Evolutionary conservation across 2,113 vertebrate species (phyloP).

Genomic region (Ginglymostoma cirratum): DNA sequence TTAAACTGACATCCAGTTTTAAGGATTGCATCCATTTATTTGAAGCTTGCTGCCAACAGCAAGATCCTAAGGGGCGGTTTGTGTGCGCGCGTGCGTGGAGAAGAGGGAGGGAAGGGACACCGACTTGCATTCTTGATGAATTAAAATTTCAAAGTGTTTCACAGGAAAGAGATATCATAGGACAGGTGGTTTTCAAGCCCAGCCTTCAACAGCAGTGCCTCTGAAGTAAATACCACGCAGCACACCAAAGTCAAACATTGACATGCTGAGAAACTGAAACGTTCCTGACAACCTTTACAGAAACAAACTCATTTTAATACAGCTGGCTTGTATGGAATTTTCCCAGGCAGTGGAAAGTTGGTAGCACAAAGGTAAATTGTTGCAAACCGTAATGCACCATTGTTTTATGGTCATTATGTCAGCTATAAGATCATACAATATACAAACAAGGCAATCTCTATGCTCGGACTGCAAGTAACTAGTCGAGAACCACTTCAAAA

Average conservation of each 20-base stretch:
- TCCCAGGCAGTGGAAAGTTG: neutral
- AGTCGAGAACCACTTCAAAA: neutral
- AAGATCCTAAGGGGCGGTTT: neutral
- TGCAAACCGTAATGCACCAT: neutral
- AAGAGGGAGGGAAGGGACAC: neutral
- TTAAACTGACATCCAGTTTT: neutral
- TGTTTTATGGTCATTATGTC: neutral
- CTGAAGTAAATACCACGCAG: neutral
- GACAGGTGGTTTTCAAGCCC: neutral
- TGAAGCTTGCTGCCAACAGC: neutral
- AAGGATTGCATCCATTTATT: neutral
- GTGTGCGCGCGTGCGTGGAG: too few relatives aligned
- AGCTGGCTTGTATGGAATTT: neutral
- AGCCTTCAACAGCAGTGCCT: neutral
- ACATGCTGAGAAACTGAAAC: neutral
- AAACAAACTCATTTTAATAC: constrained; percentile 1
- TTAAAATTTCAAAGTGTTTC: neutral
- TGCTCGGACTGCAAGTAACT: neutral
- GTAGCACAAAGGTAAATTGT: neutral
- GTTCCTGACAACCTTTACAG: neutral
- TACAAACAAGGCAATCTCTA: neutral
- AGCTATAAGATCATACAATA: neutral
- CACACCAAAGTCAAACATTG: neutral
- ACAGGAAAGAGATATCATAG: neutral
- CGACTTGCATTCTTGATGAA: neutral